Percentiles rank a stretch among this genome's conserved stretches.
Conservation (phyloP, 2,888 invertebrate species). For the Meliscaeva auricollis region DNA sequence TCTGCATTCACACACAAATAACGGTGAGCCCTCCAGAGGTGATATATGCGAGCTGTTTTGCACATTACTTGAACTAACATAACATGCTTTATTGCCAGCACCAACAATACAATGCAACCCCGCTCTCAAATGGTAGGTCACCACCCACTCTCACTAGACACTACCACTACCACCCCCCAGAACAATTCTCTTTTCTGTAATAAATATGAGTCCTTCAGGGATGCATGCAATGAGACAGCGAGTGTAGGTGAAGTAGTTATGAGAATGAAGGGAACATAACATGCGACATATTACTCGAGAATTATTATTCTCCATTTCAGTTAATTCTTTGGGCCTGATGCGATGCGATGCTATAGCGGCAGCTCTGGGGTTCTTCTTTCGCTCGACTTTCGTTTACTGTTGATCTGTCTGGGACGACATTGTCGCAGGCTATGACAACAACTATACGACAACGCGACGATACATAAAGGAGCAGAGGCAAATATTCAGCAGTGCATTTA, state of each 20-base stretch:
- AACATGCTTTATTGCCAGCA: constrained; percentile 73
- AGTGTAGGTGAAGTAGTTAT: constrained; percentile 37
- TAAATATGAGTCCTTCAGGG: constrained; percentile 61
- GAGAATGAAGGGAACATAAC: constrained; percentile 45
- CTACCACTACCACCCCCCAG: no score
- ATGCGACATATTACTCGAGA: constrained; percentile 71
- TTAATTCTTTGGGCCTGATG: constrained; percentile 62
- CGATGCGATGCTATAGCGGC: constrained; percentile 6
- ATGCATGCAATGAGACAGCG: constrained; percentile 48
- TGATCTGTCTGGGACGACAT: constrained; percentile 57
- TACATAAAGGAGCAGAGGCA: background rate
- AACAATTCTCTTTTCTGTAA: background rate
- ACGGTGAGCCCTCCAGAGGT: constrained; percentile 65
- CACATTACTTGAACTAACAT: constrained; percentile 75
- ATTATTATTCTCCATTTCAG: constrained; percentile 76
- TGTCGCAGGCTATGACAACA: constrained; percentile 24
- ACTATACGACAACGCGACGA: background rate
- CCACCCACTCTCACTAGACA: no score
- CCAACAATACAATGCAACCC: no score
- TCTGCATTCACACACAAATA: constrained; percentile 47
- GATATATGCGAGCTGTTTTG: constrained; percentile 74
- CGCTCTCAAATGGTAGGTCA: no score
- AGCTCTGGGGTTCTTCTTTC: background rate
- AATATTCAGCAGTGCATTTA: constrained; percentile 75
- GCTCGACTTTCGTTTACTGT: constrained; percentile 49